Evolutionary conservation across 2,113 vertebrate species (phyloP), one percentile per base, ranked within the genome.

Genomic region (Trochalopteron elliotii): DNA sequence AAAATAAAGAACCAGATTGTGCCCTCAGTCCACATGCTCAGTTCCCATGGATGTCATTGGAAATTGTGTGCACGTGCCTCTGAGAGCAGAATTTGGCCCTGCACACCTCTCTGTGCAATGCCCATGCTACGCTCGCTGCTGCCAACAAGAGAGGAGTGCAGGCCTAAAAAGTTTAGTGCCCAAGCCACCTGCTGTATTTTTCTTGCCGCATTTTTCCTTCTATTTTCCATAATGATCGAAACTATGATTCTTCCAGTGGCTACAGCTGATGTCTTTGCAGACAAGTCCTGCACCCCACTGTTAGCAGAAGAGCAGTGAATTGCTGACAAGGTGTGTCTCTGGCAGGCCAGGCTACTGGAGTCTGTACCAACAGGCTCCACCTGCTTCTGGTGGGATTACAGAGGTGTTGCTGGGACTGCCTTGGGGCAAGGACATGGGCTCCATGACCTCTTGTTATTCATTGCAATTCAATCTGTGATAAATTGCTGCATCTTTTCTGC

Each of bases 1-100:
- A 96, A 94, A 93, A 90, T 79, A 88, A 94, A 91, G 67, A 87
- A 67, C 81, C 91, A 94, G 89, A 95, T 94, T 95, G 89, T 95
- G 91, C 78, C 96, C 93, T 93, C 74, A 83, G 91, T 96, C 91
- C 82, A 77, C 50, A 20, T 2, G 4, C 55, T 60, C 59, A 88
- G 12, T 95, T 96, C 91, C 95, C 78, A 87, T 0, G 64, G 87
- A 93, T 94, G 78, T 83, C 78, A n/a, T 5, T 55, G 91, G 81
- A 83, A 94, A 87, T 80, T 20, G 81, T 53, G 78, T 65, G 78
- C 67, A 45, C 45, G 25, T 0, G 4, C 61, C 89, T 93, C 83
- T 65, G 59, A 94, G 94, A 82, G 70, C 59, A 93, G 75, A 82
- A 74, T 88, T 96, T 94, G 94, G 84, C 70, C 91, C 37, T 37